Percentiles rank a stretch among this genome's conserved stretches.
Conservation (phyloP, 2,113 vertebrate genomes). For the Eurypyga helias region DNA sequence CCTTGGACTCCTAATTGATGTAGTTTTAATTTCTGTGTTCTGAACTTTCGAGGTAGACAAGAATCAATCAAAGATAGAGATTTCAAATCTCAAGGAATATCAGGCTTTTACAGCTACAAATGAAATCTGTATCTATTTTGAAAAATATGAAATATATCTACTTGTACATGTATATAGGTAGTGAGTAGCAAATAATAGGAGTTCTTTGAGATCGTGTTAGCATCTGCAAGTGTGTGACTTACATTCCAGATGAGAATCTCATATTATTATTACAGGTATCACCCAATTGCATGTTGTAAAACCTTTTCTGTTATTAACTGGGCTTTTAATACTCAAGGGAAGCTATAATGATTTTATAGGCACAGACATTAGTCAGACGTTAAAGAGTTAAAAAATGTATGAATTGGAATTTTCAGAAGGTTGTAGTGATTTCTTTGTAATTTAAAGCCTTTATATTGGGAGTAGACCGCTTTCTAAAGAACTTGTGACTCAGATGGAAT, state of each 20-base stretch:
- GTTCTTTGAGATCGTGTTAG: not conserved
- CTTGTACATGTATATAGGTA: not conserved
- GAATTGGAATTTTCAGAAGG: not conserved
- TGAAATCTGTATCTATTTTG: not conserved
- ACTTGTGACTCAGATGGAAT: not conserved
- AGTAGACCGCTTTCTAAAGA: not conserved
- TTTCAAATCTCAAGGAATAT: not conserved
- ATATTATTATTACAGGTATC: not conserved
- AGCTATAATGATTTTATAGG: not conserved
- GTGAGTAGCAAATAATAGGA: not conserved
- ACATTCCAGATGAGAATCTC: not conserved
- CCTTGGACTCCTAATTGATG: not conserved
- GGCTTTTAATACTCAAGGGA: not conserved
- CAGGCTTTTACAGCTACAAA: not conserved
- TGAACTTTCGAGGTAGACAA: not conserved
- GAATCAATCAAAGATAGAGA: not conserved
- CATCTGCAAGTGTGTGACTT: not conserved
- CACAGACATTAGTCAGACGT: not conserved
- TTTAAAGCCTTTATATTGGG: not conserved
- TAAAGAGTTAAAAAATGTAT: not conserved
- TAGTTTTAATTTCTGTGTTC: not conserved
- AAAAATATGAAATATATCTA: accelerated
- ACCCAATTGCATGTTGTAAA: not conserved
- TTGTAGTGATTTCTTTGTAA: not conserved
- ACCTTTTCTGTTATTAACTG: not conserved